These are phyloP conservation scores for Neofelis nebulosa DNA, from an alignment of 2,113 vertebrate genomes.

Conservation along the genomic window DNA sequence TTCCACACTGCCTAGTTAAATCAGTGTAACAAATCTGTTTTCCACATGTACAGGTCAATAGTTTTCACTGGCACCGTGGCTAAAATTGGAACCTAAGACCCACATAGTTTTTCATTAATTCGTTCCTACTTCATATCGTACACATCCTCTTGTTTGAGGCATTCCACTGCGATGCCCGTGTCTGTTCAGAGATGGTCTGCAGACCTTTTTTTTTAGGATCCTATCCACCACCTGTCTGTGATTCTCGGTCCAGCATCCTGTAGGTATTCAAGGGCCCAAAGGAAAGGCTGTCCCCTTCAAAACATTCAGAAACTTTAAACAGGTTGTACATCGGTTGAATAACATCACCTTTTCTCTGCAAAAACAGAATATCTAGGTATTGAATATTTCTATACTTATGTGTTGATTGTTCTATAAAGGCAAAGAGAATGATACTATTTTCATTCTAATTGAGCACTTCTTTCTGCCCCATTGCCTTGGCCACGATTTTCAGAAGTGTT, in stretches of 20 bases:
- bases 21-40: not conserved
- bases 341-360: not conserved
- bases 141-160: not conserved
- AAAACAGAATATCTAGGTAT: not conserved
- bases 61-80: not conserved
- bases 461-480: not conserved
- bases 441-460: too few species aligned
- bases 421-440: not conserved
- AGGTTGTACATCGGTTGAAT: not conserved
- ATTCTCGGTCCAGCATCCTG: not conserved
- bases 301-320: not conserved
- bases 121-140: accelerated
- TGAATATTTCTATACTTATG: not conserved
- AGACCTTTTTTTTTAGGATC: too few species aligned
- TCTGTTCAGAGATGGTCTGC: not conserved
- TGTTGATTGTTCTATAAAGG: not conserved
- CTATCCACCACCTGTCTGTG: too few species aligned
- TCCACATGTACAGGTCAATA: not conserved
- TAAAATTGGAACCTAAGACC: not conserved
- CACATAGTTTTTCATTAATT: not conserved
- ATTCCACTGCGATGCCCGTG: not conserved
- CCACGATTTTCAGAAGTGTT: not conserved
- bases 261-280: not conserved
- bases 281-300: not conserved
- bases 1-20: not conserved